phyloP scores from a whole-genome alignment of 2,113 vertebrate genomes.

The cat (Felis catus) region DNA sequence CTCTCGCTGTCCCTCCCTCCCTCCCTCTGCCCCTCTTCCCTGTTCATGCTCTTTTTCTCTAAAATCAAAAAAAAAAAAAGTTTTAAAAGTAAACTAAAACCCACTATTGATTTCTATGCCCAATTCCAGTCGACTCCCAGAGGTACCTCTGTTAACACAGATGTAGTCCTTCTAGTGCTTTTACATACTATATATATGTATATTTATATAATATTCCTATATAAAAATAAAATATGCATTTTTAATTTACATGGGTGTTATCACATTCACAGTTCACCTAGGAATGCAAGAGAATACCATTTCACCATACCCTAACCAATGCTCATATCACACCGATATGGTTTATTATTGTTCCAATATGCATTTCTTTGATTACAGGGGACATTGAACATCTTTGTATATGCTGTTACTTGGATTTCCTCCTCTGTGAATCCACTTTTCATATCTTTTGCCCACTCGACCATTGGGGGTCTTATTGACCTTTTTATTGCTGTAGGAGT shows the following conservation, averaged over 20 bases:
- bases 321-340: not conserved
- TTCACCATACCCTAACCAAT: not conserved
- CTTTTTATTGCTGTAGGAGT: not conserved
- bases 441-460: not conserved
- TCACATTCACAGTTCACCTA: not conserved
- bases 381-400: not conserved
- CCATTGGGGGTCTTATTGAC: not conserved
- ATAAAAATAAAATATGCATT: not conserved
- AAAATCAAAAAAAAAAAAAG: no score
- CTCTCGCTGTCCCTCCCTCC: no score
- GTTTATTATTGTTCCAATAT: not conserved
- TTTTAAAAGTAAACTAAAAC: not conserved
- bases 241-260: not conserved
- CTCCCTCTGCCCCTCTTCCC: no score
- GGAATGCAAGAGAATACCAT: not conserved
- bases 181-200: not conserved
- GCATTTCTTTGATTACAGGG: not conserved
- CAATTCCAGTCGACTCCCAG: not conserved
- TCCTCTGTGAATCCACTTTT: not conserved
- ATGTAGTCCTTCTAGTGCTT: not conserved
- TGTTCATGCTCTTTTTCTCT: no score
- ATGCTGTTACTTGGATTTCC: not conserved
- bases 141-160: not conserved
- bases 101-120: not conserved
- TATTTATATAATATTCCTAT: not conserved